Base-by-base conservation (phyloP, 2,113 vertebrate species). In the Aegotheles bennettii region DNA sequence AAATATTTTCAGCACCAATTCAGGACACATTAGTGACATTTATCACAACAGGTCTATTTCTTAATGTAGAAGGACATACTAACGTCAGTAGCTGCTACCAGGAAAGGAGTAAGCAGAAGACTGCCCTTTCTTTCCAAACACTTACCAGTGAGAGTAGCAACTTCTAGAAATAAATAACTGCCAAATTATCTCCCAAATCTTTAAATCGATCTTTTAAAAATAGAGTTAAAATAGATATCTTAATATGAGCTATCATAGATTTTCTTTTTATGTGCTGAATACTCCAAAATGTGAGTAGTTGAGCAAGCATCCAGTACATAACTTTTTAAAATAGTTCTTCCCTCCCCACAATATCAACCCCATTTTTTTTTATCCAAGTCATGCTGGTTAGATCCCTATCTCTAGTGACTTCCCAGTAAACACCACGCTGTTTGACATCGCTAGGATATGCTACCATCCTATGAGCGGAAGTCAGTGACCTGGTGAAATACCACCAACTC, bases 11-110 rank as follows among this genome's bases (percentile, higher is more conserved):
- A 97, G 96, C 93, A 96, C 96, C 94, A 96, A 81, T 94, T 97
- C 94, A 97, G 95, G 96, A 97, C 95, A 97, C 94, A 96, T 95
- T 89, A 97, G 96, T 97, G 96, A 97, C 93, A 97, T 94, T 88
- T 92, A 95, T 95, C 94, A 96, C 93, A 96, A 96, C 95, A 96
- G 94, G 96, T 96, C 93, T 94, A 95, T 89, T 96, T 96, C 88
- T 93, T 89, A 96, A 93, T 84, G 94, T 84, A 97, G 91, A 94
- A 96, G 94, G 92, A 96, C 95, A 94, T 88, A 96, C 83, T 94
- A 90, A 90, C 83, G 92, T 92, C 94, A 92, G 92, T 29, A 96
- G 94, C 93, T 96, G 94, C 94, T 96, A 97, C 93, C 84, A 73
- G 93, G 88, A 95, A 97, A 96, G 93, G 76, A 93, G 25, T 57